Conservation (phyloP, 2,113 vertebrate genomes). For the Silurus asotus region DNA sequence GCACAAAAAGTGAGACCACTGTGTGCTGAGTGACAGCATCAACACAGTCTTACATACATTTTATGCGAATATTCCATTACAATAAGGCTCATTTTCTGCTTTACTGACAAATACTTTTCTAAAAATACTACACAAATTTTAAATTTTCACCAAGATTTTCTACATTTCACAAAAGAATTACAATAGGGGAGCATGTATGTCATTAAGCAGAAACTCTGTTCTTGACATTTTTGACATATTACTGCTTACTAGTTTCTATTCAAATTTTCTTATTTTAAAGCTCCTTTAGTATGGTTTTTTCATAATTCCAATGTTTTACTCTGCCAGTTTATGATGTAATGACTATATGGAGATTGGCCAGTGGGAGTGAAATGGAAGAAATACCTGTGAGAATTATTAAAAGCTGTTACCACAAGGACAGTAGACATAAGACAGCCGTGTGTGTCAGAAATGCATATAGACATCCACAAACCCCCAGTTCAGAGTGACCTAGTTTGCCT, state of each 20-base stretch:
- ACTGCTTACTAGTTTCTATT: neutral
- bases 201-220: neutral
- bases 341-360: conserved; percentile 91
- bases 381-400: conserved; percentile 99
- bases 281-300: neutral
- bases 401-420: conserved; percentile 91
- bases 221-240: neutral
- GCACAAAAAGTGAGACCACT: neutral
- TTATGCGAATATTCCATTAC: neutral
- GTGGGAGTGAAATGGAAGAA: conserved; percentile 83
- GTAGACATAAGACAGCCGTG: conserved; percentile 73
- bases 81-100: neutral
- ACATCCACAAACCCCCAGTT: conserved; percentile 42
- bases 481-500: conserved; percentile 59
- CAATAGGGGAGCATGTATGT: neutral
- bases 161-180: neutral
- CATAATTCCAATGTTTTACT: neutral
- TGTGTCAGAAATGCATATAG: conserved; percentile 55
- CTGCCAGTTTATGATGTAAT: conserved; percentile 80
- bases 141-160: neutral
- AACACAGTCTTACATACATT: neutral
- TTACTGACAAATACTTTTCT: neutral
- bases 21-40: neutral
- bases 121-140: neutral
- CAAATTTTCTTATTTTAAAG: neutral